phyloP scores from a whole-genome alignment of 1,140 invertebrate species.

The Pseudomyrmex gracilis region DNA sequence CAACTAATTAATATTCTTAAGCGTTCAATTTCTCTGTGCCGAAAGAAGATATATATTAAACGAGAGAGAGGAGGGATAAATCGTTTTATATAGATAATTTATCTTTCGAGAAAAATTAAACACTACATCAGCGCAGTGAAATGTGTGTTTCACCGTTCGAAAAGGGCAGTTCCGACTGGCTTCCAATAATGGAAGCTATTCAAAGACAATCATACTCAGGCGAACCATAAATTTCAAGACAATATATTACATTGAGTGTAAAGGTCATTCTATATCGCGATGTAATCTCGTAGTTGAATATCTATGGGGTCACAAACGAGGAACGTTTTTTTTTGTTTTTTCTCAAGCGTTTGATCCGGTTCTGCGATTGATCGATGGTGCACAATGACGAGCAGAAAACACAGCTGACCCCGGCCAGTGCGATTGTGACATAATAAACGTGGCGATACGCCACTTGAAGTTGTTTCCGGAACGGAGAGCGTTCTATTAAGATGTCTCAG shows the following conservation, averaged over 20 bases:
- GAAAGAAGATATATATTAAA: neutral
- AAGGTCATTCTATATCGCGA: neutral
- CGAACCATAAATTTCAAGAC: neutral
- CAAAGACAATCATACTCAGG: neutral
- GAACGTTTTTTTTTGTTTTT: neutral
- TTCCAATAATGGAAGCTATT: neutral
- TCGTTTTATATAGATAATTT: neutral
- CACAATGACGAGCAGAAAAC: constrained; percentile 68
- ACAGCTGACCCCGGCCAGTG: constrained; percentile 47
- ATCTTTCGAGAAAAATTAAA: neutral
- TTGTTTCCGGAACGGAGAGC: constrained; percentile 65
- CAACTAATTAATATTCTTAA: constrained; percentile 41
- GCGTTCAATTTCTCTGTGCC: neutral
- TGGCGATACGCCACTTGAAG: constrained; percentile 11
- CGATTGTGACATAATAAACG: constrained; percentile 67
- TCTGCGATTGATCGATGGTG: constrained; percentile 26
- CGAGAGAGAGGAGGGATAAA: neutral
- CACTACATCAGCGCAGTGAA: neutral
- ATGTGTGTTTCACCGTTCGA: neutral
- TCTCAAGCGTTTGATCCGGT: constrained; percentile 20
- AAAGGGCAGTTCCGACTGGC: neutral
- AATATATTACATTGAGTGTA: neutral
- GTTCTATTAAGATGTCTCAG: constrained; percentile 66
- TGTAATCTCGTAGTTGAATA: neutral
- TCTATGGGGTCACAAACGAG: neutral